These are phyloP conservation scores for Rhineura floridana DNA, from an alignment of 2,113 vertebrate species.

Conservation along the genomic window DNA sequence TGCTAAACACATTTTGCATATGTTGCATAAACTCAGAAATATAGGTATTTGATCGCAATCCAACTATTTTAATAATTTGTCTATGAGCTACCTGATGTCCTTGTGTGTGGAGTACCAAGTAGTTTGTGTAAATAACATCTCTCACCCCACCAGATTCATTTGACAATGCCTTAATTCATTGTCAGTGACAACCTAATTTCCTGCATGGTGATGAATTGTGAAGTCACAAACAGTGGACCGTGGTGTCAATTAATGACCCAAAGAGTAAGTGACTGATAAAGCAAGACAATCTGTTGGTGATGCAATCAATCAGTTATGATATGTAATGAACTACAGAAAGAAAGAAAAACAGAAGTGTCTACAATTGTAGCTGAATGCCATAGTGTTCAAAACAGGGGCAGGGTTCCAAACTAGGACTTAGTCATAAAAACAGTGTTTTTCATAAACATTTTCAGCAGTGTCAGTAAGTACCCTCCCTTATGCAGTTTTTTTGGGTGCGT, in stretches of 20 bases:
- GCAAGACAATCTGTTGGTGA: slow-evolving; percentile 58
- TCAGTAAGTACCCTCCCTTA: background rate
- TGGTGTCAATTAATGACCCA: slow-evolving; percentile 60
- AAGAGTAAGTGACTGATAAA: slow-evolving; percentile 64
- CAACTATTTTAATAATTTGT: background rate
- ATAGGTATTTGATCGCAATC: slow-evolving; percentile 42
- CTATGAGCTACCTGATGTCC: slow-evolving; percentile 29
- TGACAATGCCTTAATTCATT: slow-evolving; percentile 46
- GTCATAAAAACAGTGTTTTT: background rate
- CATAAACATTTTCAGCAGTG: background rate
- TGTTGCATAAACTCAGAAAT: slow-evolving; percentile 35
- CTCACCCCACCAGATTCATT: slow-evolving; percentile 48
- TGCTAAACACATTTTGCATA: background rate
- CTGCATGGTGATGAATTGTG: slow-evolving; percentile 50
- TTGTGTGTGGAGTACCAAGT: slow-evolving; percentile 29
- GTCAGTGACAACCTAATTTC: slow-evolving; percentile 61
- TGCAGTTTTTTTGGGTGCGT: background rate
- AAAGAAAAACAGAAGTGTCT: slow-evolving; percentile 28
- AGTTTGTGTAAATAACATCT: slow-evolving; percentile 35
- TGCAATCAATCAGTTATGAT: slow-evolving; percentile 62
- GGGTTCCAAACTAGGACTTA: background rate
- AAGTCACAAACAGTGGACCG: slow-evolving; percentile 59
- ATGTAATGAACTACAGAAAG: slow-evolving; percentile 31
- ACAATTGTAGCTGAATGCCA: slow-evolving; percentile 29
- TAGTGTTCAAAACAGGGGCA: slow-evolving; percentile 42